Conservation (phyloP, 2,888 invertebrate genomes). For the Exocentrus adspersus region DNA sequence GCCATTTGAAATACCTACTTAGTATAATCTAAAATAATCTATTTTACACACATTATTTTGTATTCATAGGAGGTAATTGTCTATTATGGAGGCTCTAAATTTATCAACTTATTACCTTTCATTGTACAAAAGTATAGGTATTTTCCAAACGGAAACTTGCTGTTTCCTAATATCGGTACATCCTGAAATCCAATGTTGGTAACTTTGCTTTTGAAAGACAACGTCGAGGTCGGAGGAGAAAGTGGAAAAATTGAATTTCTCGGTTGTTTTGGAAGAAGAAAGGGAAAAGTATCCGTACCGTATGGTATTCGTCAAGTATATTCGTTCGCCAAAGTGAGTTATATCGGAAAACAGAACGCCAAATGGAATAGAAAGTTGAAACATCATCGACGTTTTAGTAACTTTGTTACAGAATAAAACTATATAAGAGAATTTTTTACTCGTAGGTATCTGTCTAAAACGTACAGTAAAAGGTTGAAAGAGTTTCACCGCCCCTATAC, state of each 20-base stretch:
- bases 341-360: not conserved
- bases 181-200: not conserved
- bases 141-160: not conserved
- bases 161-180: not conserved
- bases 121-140: too few species aligned
- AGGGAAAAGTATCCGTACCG: not conserved
- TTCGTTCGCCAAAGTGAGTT: not conserved
- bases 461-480: too few species aligned
- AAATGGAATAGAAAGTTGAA: conserved; percentile 1
- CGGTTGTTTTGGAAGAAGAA: not conserved
- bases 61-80: too few species aligned
- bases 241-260: not conserved
- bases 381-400: not conserved
- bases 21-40: too few species aligned
- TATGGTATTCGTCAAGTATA: conserved; percentile 3
- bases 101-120: too few species aligned
- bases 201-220: not conserved
- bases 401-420: not conserved
- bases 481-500: too few species aligned
- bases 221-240: not conserved
- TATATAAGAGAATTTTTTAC: too few species aligned
- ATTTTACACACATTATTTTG: too few species aligned
- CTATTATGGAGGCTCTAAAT: too few species aligned
- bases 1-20: too few species aligned
- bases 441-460: too few species aligned